Base-by-base conservation (phyloP, 2,113 vertebrate genomes). In the Hemichromis elongatus region DNA sequence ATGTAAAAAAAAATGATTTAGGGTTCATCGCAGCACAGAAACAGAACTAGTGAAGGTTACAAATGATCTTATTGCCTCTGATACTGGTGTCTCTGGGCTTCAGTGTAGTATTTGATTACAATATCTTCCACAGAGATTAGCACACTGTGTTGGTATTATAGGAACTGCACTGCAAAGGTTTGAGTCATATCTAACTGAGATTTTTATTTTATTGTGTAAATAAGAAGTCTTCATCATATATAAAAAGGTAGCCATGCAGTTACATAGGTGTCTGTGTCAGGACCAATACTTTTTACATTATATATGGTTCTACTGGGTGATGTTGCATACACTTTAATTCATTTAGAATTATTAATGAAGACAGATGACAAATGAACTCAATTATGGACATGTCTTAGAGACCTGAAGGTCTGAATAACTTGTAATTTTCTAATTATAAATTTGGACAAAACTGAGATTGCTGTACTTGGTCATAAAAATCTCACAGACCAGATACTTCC, bases 391-490 rank as follows among this genome's bases (percentile, higher is more conserved):
- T 56, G 55, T 28, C 13, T 56, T 56, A 57, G 26, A 57, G 24
- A 57, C 24, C 13, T 16, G 9, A 57, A 57, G 26, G 24, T 16
- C 5, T 57, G 55, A 16, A 57, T 3, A 24, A 57, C 24, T 14
- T 16, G 8, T 28, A 1, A 28, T 28, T 57, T 57, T 57, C 13
- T 28, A 57, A 26, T 57, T 57, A 26, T 28, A 57, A 28, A 21
- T 8, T 40, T 21, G 19, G 61, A 66, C 11, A 66, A 40, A 66
- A 40, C 61, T 66, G 33, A 66, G 11, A 66, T 21, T 40, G n/a
- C n/a, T n/a, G n/a, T n/a, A 14, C 0, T 40, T 40, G 21, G 5
- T 5, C 2, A 1, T 14, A 45, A 45, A 66, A 66, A 21, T 21
- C 19, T 66, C 61, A 35, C 18, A 37, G 2, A 3, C 59, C 59